Conservation (phyloP, 1,140 invertebrate genomes). For the Neoseiulus cucumeris region DNA sequence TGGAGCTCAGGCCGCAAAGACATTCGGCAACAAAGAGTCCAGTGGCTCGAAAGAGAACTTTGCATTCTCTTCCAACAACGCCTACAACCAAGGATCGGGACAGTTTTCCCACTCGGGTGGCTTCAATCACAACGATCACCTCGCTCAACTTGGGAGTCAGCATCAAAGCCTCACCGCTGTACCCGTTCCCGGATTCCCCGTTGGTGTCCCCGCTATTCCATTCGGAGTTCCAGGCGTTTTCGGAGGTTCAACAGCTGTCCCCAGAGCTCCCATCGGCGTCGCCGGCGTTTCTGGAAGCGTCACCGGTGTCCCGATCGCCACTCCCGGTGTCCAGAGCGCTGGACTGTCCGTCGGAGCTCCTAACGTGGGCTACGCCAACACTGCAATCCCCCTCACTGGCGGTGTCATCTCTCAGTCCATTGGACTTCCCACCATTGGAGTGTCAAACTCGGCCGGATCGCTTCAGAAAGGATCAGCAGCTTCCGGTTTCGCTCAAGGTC, state of each 20-base stretch:
- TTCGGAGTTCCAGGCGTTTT: neutral
- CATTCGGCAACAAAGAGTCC: neutral
- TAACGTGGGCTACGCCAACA: too few species aligned
- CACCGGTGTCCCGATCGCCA: too few species aligned
- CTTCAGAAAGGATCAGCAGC: neutral
- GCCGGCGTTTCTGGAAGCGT: too few species aligned
- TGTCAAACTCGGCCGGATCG: neutral
- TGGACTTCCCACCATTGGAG: neutral
- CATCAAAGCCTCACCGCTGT: neutral
- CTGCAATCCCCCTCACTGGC: too few species aligned
- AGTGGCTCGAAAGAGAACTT: neutral
- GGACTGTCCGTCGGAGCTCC: too few species aligned
- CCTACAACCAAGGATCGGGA: neutral
- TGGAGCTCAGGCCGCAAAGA: neutral
- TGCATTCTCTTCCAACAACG: neutral
- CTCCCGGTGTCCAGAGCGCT: too few species aligned
- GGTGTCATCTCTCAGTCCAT: too few species aligned
- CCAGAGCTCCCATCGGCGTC: too few species aligned
- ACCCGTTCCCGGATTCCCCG: neutral
- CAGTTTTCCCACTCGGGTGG: neutral
- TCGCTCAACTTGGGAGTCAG: neutral
- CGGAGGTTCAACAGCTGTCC: too few species aligned
- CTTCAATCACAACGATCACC: neutral
- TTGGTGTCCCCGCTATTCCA: neutral
- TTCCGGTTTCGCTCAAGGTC: neutral